Evolutionary conservation across 2,113 vertebrate species (phyloP), one percentile per base, ranked within the genome.

Genomic region (Hippoglossus stenolepis): DNA sequence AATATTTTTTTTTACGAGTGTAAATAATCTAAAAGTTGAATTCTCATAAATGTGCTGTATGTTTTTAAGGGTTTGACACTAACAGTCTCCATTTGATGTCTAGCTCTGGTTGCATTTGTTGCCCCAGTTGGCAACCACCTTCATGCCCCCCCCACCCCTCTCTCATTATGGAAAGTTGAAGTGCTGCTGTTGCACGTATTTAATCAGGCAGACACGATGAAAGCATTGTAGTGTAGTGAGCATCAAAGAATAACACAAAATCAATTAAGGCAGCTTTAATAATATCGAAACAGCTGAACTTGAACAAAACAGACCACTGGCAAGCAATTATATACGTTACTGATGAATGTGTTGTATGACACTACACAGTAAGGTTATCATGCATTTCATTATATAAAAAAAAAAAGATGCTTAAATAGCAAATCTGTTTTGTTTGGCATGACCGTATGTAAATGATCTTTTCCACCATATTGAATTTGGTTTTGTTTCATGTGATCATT

Each of bases 401-500:
- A 51, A n/a, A 54, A n/a, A 54, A 54, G 20, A 11, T 8, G 51
- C 18, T 9, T 2, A 54, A n/a, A 54, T 1, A n/a, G 51, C 7
- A 54, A 54, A 57, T 57, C 12, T 57, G 54, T 63, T 54, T 70
- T 49, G 12, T 49, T 51, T 0, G 18, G 4, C 14, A 2, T 66
- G 24, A 62, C 23, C 35, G 4, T 21, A 65, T 18, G 20, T 23
- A 21, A 15, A 45, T 59, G 9, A 40, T 81, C 31, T 59, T 68
- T 62, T 79, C 7, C 24, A 60, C 63, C 9, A 53, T 43, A 67
- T 66, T 67, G 18, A 12, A 54, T 54, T 54, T n/a, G 51, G 20
- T 71, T 45, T 65, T 24, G 10, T 75, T 77, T 80, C 56, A 75
- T 60, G 26, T 4, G 17, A 68, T 21, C 61, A 47, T 18, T 70